These are phyloP conservation scores for Lordiphosa collinella DNA, from an alignment of 1,140 invertebrate species.

Conservation along the genomic window DNA sequence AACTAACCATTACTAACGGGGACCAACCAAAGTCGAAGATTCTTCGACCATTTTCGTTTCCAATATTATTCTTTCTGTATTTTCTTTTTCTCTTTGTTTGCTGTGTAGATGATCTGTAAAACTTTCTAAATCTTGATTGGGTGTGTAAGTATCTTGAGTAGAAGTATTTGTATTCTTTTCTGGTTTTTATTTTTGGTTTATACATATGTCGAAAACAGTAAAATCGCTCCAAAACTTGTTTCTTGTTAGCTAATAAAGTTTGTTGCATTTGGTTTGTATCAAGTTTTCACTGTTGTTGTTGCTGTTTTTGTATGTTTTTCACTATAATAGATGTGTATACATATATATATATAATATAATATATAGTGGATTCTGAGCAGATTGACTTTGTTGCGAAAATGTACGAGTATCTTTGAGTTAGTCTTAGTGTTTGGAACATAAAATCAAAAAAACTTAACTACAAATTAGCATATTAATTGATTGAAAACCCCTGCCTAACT, in stretches of 20 bases:
- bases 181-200: slow-evolving; percentile 37
- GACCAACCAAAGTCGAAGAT: slow-evolving; percentile 7
- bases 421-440: slow-evolving; percentile 28
- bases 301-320: slow-evolving; percentile 6
- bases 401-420: slow-evolving; percentile 44
- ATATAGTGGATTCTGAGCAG: slow-evolving; percentile 41
- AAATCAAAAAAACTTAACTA: slow-evolving; percentile 1
- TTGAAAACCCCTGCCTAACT: no score
- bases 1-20: no score
- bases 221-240: slow-evolving; percentile 75
- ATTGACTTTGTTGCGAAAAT: slow-evolving; percentile 46
- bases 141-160: slow-evolving; percentile 24
- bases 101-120: slow-evolving; percentile 18
- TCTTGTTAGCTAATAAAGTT: slow-evolving; percentile 61
- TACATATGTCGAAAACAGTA: slow-evolving; percentile 73
- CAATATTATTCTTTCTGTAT: not conserved
- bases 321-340: slow-evolving; percentile 12
- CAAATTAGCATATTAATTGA: no score
- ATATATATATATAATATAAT: slow-evolving; percentile 14
- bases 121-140: slow-evolving; percentile 44
- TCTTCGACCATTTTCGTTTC: not conserved
- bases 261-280: slow-evolving; percentile 33
- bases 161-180: slow-evolving; percentile 25
- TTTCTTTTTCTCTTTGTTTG: not conserved
- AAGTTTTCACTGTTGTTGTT: slow-evolving; percentile 3